phyloP scores from a whole-genome alignment of 1,140 invertebrate species.

The Drosophila subobscura region DNA sequence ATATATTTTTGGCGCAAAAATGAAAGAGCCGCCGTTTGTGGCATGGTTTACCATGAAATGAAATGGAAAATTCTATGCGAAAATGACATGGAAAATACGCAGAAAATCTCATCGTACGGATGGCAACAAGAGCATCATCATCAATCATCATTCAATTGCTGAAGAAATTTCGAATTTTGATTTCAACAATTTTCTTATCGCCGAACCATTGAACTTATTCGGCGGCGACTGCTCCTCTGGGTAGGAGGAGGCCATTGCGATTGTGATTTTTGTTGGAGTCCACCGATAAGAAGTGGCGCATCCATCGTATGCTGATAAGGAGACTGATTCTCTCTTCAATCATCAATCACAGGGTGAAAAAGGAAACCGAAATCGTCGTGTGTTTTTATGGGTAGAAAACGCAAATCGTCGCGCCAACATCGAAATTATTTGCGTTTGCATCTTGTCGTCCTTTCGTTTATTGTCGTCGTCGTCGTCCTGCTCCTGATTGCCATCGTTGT shows the following conservation, averaged over 20 bases:
- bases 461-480: conserved; percentile 28
- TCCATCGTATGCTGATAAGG: too few relatives aligned
- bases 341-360: too few relatives aligned
- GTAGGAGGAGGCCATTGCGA: too few relatives aligned
- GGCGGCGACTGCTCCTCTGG: not conserved
- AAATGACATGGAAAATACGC: conserved; percentile 83
- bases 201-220: not conserved
- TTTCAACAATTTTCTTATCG: conserved; percentile 11
- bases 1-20: conserved; percentile 71
- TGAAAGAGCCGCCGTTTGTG: conserved; percentile 41
- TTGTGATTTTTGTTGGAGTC: too few relatives aligned
- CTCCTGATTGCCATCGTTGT: conserved; percentile 78
- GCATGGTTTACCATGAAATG: conserved; percentile 62
- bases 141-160: conserved; percentile 23
- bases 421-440: conserved; percentile 84
- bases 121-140: conserved; percentile 37
- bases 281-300: too few relatives aligned
- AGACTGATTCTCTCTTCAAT: too few relatives aligned
- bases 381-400: conserved; percentile 84
- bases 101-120: conserved; percentile 71
- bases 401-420: conserved; percentile 80
- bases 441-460: conserved; percentile 81
- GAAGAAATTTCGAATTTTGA: conserved; percentile 25
- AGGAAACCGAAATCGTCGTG: conserved; percentile 26
- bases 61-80: conserved; percentile 78